These are phyloP conservation scores for Heliothis virescens DNA, from an alignment of 1,140 invertebrate genomes.

Conservation along the genomic window DNA sequence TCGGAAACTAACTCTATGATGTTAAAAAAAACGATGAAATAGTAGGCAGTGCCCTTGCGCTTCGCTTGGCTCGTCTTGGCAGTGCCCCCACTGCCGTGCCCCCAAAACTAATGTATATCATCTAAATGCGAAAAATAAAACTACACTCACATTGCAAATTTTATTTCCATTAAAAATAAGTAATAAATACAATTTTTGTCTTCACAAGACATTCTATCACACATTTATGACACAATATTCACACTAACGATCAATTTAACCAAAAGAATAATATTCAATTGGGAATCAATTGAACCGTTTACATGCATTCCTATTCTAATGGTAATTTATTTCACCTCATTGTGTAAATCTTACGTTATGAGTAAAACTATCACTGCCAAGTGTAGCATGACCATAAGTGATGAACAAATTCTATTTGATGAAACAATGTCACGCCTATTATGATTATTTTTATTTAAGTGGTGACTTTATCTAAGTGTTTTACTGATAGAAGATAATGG, in stretches of 20 bases:
- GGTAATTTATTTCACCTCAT: neutral
- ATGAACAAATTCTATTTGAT: neutral
- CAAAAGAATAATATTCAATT: neutral
- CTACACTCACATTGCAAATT: neutral
- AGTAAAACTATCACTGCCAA: neutral
- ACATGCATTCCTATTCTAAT: neutral
- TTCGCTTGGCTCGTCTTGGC: too few species aligned
- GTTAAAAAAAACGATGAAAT: too few species aligned
- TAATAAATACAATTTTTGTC: conserved; percentile 48
- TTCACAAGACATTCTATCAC: conserved; percentile 46
- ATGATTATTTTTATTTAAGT: neutral
- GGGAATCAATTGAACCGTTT: neutral
- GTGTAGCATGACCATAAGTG: neutral
- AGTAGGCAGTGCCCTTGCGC: too few species aligned
- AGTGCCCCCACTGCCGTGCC: too few species aligned
- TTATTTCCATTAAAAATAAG: conserved; percentile 28
- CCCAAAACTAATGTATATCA: too few species aligned
- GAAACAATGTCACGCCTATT: neutral
- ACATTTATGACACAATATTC: conserved; percentile 2
- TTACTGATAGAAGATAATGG: too few species aligned
- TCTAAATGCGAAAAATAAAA: conserved; percentile 37
- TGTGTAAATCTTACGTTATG: neutral
- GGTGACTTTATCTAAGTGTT: too few species aligned
- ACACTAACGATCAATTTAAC: neutral
- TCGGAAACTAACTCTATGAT: too few species aligned